phyloP scores from a whole-genome alignment of 2,888 invertebrate species.

The Trachelus iudaicus region DNA sequence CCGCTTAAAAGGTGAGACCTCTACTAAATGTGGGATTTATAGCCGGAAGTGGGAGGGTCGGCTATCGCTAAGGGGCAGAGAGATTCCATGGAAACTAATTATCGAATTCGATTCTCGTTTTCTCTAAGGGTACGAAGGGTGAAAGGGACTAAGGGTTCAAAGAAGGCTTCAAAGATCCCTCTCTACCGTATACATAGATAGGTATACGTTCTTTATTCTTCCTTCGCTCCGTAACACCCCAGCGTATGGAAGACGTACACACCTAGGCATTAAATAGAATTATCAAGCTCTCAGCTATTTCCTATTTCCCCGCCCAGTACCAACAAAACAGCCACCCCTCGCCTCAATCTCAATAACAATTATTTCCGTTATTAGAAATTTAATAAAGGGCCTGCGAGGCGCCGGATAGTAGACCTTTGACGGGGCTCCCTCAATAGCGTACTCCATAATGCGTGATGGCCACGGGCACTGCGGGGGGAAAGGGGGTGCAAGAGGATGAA shows the following conservation, averaged over 20 bases:
- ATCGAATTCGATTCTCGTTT: constrained; percentile 15
- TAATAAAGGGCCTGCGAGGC: constrained; percentile 50
- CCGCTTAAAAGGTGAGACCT: constrained; percentile 5
- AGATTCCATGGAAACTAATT: constrained; percentile 1
- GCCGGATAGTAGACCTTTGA: constrained; percentile 25
- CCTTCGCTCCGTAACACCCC: not conserved
- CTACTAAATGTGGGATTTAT: constrained; percentile 21
- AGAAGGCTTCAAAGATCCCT: not conserved
- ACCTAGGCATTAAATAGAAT: constrained; percentile 5
- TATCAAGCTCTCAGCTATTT: constrained; percentile 12
- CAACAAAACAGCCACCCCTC: constrained; percentile 4
- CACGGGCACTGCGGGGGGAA: constrained; percentile 4
- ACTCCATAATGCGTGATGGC: constrained; percentile 23
- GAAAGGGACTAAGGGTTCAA: not conserved
- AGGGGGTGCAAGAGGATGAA: not conserved
- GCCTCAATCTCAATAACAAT: constrained; percentile 54
- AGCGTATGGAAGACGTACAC: not conserved
- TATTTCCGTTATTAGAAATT: constrained; percentile 62
- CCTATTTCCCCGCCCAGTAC: not conserved
- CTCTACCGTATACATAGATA: not conserved
- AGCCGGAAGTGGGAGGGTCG: constrained; percentile 13
- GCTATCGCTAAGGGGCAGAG: not conserved
- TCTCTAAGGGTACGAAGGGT: not conserved
- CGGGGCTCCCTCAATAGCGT: constrained; percentile 22
- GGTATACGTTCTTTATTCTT: not conserved